These are phyloP conservation scores for Pseudolaguvia tuberculata DNA, from an alignment of 2,113 vertebrate species.

Conservation along the genomic window DNA sequence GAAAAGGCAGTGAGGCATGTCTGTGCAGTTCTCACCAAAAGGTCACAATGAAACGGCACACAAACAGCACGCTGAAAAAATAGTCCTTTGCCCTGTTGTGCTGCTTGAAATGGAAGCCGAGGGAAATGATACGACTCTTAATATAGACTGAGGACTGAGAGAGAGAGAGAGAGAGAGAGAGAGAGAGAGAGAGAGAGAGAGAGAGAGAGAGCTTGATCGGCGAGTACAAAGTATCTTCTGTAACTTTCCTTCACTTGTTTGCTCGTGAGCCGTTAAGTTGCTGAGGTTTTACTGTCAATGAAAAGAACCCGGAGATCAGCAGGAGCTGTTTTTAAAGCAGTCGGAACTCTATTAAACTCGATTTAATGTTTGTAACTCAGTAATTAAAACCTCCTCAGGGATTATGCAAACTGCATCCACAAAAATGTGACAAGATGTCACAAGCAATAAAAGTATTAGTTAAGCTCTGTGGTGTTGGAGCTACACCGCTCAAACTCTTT, in stretches of 20 bases:
- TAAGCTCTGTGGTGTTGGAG: too few species aligned
- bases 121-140: constrained; percentile 58
- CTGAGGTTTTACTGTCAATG: constrained; percentile 41
- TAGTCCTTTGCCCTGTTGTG: constrained; percentile 12
- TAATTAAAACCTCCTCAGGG: not conserved
- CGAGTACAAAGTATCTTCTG: constrained; percentile 52
- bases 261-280: constrained; percentile 51
- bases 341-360: not conserved
- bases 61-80: constrained; percentile 26
- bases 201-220: constrained; percentile 23
- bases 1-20: not conserved
- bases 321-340: not conserved
- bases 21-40: constrained; percentile 1
- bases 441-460: not conserved
- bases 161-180: constrained; percentile 19
- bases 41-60: constrained; percentile 13
- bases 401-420: not conserved
- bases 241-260: constrained; percentile 55
- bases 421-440: not conserved
- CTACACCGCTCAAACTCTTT: too few species aligned
- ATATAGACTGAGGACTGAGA: constrained; percentile 35
- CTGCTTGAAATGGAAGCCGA: constrained; percentile 59
- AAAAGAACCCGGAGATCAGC: not conserved
- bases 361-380: not conserved
- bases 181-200: not conserved